Percentiles rank a stretch among this genome's conserved stretches.
Evolutionary conservation across 2,113 vertebrate species (phyloP).

Genomic region (Brachyistius frenatus): DNA sequence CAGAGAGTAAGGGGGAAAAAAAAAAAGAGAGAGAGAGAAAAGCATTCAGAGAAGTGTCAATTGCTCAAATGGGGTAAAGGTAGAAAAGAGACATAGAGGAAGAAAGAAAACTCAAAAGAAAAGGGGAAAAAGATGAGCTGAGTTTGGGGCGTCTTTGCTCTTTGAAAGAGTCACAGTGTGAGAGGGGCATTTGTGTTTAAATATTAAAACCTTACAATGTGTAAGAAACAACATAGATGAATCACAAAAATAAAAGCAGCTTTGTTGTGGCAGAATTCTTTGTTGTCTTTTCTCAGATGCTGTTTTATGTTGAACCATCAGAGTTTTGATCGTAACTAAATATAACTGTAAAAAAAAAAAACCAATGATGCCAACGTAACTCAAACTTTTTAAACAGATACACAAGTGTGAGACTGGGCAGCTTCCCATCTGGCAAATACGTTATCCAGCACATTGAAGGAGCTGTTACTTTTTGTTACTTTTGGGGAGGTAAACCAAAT

Average conservation of each 20-base stretch:
- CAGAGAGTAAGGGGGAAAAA: background rate
- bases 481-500: too few relatives aligned
- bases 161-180: background rate
- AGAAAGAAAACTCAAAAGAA: background rate
- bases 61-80: background rate
- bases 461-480: too few relatives aligned
- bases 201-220: conserved; percentile 33
- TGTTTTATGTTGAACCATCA: conserved; percentile 46
- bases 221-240: conserved; percentile 23
- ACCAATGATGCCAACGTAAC: background rate
- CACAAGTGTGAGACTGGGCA: too few relatives aligned
- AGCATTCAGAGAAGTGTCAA: background rate
- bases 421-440: too few relatives aligned
- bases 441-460: too few relatives aligned
- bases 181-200: conserved; percentile 11
- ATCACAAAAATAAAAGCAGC: conserved; percentile 30
- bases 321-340: conserved; percentile 18
- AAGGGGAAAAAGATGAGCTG: background rate
- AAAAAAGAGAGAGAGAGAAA: background rate
- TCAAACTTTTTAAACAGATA: too few relatives aligned
- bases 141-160: too few relatives aligned
- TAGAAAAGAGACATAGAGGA: background rate
- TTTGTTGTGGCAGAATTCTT: conserved; percentile 63
- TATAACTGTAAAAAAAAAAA: background rate
- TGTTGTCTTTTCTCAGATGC: conserved; percentile 32